Conservation (phyloP, 2,888 invertebrate species). For the Tipula lateralis region DNA sequence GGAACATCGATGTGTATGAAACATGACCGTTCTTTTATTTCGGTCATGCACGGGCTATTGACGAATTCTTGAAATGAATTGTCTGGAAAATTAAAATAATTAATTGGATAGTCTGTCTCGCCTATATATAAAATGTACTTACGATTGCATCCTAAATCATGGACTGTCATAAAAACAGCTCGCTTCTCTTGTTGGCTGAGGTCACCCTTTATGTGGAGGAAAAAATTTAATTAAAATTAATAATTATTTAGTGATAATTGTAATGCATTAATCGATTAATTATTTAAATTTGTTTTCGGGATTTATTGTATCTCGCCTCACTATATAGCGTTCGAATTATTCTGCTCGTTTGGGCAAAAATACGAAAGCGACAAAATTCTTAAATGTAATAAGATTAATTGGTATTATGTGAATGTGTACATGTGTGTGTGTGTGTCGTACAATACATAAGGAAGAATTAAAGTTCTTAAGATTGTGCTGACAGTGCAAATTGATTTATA, state of each 20-base stretch:
- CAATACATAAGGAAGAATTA: background rate
- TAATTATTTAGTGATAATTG: background rate
- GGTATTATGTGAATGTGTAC: background rate
- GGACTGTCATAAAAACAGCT: slow-evolving; percentile 81
- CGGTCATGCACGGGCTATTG: slow-evolving; percentile 74
- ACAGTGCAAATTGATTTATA: background rate
- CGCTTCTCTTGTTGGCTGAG: slow-evolving; percentile 72
- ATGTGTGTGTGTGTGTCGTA: background rate
- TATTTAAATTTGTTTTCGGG: background rate
- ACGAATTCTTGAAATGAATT: slow-evolving; percentile 77
- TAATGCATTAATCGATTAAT: background rate
- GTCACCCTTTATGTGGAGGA: slow-evolving; percentile 61
- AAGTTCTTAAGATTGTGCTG: background rate
- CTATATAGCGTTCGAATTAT: background rate
- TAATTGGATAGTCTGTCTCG: background rate
- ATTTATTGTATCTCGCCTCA: background rate
- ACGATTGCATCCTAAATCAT: slow-evolving; percentile 82
- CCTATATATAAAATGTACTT: slow-evolving; percentile 52
- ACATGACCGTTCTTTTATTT: slow-evolving; percentile 77
- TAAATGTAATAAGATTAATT: background rate
- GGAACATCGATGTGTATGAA: slow-evolving; percentile 84
- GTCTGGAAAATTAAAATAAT: slow-evolving; percentile 53
- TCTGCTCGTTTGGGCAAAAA: background rate
- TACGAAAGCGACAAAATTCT: background rate
- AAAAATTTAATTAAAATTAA: slow-evolving; percentile 29